Conservation (phyloP, 2,113 vertebrate species). For the Eolophus roseicapilla region DNA sequence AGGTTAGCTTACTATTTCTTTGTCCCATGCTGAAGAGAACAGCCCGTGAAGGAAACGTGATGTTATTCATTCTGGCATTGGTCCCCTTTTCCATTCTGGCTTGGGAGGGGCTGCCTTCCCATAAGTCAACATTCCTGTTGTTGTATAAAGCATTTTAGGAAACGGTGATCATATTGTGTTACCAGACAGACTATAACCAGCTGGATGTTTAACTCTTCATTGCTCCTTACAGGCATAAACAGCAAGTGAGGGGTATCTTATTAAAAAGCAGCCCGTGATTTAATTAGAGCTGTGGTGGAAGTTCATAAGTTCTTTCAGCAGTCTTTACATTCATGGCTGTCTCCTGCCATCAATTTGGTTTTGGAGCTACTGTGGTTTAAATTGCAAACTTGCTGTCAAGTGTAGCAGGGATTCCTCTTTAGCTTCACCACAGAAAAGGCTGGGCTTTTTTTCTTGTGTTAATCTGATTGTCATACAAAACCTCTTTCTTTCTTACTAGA, state of each 20-base stretch:
- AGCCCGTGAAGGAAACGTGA: background rate
- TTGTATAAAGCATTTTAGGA: background rate
- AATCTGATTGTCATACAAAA: conserved; percentile 61
- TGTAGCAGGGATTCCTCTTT: conserved; percentile 44
- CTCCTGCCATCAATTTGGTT: background rate
- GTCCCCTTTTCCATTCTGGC: conserved; percentile 12
- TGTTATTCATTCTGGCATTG: conserved; percentile 4
- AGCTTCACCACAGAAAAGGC: conserved; percentile 45
- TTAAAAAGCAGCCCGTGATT: background rate
- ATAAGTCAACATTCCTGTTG: background rate
- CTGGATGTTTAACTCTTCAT: background rate
- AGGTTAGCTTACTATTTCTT: background rate
- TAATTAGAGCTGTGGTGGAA: background rate
- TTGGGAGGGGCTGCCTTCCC: conserved; percentile 5
- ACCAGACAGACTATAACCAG: background rate
- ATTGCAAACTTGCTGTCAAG: background rate
- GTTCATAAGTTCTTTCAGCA: background rate
- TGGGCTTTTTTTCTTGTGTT: conserved; percentile 39
- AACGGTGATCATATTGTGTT: background rate
- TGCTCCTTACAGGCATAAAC: background rate
- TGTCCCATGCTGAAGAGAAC: background rate
- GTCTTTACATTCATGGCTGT: background rate
- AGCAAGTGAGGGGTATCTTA: background rate
- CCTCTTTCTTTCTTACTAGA: conserved; percentile 47
- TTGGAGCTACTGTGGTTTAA: background rate